phyloP scores from a whole-genome alignment of 92 coral and sea anemone species.

The Epizoanthus stellaris region DNA sequence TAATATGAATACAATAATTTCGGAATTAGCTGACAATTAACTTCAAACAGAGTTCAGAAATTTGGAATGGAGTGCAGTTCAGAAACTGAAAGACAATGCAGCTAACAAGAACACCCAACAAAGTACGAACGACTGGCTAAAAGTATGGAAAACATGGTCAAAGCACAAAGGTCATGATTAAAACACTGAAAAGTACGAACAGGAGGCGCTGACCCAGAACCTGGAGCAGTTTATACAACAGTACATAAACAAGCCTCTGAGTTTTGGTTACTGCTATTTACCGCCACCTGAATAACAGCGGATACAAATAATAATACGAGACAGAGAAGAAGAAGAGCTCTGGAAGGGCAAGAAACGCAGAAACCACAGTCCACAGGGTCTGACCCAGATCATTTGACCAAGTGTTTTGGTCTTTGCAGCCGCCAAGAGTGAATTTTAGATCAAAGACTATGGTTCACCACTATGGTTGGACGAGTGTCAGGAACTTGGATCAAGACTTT shows the following conservation, averaged over 20 bases:
- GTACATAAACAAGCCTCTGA: slow-evolving; percentile 48
- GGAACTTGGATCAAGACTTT: not conserved
- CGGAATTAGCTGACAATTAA: slow-evolving; percentile 24
- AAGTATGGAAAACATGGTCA: slow-evolving; percentile 48
- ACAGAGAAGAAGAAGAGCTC: slow-evolving; percentile 41
- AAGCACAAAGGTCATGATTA: slow-evolving; percentile 12
- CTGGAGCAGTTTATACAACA: slow-evolving; percentile 41
- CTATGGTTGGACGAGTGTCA: not conserved
- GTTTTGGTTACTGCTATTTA: slow-evolving; percentile 40
- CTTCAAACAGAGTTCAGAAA: not conserved
- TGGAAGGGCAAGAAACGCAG: slow-evolving; percentile 51
- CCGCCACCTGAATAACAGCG: slow-evolving; percentile 3
- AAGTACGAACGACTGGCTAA: slow-evolving; percentile 35
- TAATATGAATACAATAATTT: not conserved
- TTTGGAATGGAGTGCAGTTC: slow-evolving; percentile 20
- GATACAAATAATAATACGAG: slow-evolving; percentile 33
- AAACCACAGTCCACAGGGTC: slow-evolving; percentile 45
- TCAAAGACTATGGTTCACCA: not conserved
- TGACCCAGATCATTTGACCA: slow-evolving; percentile 54
- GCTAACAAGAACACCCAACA: slow-evolving; percentile 8
- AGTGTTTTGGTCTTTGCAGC: slow-evolving; percentile 59
- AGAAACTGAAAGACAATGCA: slow-evolving; percentile 40
- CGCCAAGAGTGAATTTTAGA: slow-evolving; percentile 35
- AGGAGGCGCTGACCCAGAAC: slow-evolving; percentile 19
- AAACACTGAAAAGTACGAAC: slow-evolving; percentile 22